Conservation (phyloP, 2,113 vertebrate species). For the Craseonycteris thonglongyai region DNA sequence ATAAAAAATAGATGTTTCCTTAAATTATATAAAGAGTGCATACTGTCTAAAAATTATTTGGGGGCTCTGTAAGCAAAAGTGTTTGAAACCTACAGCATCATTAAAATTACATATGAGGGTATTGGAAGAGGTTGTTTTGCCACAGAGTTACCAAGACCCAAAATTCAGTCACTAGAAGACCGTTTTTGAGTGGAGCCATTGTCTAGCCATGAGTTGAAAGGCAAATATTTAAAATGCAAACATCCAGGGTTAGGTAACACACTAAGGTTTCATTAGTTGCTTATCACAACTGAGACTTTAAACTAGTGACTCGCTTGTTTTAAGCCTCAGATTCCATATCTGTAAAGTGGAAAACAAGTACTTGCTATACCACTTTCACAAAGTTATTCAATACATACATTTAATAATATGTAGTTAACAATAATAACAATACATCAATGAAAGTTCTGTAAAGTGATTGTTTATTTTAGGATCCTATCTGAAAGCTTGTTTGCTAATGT, state of each 20-base stretch:
- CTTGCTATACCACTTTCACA: background rate
- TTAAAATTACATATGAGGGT: background rate
- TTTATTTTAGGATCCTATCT: background rate
- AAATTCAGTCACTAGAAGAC: background rate
- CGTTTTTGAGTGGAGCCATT: background rate
- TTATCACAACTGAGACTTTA: background rate
- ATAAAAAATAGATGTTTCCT: background rate
- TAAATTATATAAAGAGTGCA: background rate
- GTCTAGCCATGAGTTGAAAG: background rate
- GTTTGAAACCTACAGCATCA: background rate
- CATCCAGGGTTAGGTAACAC: background rate
- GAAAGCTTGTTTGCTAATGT: background rate
- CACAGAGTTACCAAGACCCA: background rate
- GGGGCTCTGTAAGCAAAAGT: background rate
- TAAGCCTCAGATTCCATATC: background rate
- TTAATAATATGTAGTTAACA: no score
- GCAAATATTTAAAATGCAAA: slow-evolving; percentile 47
- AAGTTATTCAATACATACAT: background rate
- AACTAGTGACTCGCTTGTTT: background rate
- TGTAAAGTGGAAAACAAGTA: background rate
- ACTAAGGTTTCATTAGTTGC: background rate
- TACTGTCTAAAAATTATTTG: background rate
- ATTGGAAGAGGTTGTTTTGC: background rate
- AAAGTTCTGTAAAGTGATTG: background rate
- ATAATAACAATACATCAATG: no score